Evolutionary conservation across 1,140 invertebrate species (phyloP), one percentile per base, ranked within the genome.

Genomic region (Caenorhabditis tropicalis): DNA sequence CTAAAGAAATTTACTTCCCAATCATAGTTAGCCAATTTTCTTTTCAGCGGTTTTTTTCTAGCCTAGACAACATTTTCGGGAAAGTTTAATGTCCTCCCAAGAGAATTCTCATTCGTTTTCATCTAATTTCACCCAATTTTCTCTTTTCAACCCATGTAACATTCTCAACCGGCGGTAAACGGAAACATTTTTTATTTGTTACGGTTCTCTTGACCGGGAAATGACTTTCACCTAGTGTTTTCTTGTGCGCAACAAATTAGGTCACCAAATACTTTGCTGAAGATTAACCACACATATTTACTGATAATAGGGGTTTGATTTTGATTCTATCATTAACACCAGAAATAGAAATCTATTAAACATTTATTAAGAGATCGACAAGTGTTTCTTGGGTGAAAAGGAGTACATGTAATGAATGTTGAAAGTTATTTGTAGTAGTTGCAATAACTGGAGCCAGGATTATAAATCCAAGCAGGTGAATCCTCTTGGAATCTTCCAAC

Each of bases 401-500:
- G 43, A 46, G 33, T 16, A 74, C 65, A 74, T 74, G 65, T 43
- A 74, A 33, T 2, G 5, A n/a, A 16, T 24, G 43, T 19, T 36
- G 5, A 65, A 36, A 6, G 29, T 74, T 15, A 84, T 31, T 84
- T 84, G 49, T 84, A 84, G 31, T 84, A 84, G 27, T 84, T 84
- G 70, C 83, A 84, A 65, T 84, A 84, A 31, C 65, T 80, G 31
- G 70, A 51, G 16, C 83, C 83, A 31, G 83, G 83, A 80, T 84
- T 84, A 29, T 84, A 84, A 53, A 81, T 70, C 83, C 83, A 84
- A 15, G 83, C 58, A 31, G 70, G 83, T 39, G 79, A 51, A 16
- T 58, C 29, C 48, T 81, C 48, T 2, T 51, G 21, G 33, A 81
- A 81, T 53, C 51, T 29, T 53, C 79, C 79, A 51, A 81, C 81